Evolutionary conservation across 2,797 vertebrate species (phyloP).

Genomic region (Gymnopithys bicolor): DNA sequence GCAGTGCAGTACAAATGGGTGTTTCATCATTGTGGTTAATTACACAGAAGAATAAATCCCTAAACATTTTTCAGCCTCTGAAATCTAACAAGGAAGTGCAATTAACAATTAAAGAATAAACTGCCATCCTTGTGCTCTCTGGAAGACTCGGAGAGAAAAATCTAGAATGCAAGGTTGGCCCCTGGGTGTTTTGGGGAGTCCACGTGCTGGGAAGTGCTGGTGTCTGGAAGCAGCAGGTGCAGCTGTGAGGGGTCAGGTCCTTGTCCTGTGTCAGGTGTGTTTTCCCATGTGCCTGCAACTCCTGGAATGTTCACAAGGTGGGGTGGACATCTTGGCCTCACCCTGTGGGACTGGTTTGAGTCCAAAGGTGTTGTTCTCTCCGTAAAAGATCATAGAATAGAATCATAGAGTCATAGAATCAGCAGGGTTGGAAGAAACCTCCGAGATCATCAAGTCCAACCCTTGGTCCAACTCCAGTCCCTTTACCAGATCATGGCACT

Average conservation of each 20-base stretch:
- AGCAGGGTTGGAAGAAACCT: no score
- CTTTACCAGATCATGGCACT: no score
- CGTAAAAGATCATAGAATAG: not conserved
- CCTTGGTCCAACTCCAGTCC: no score
- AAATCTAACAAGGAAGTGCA: slow-evolving; percentile 53
- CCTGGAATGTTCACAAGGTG: not conserved
- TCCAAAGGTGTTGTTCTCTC: not conserved
- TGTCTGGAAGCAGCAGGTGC: not conserved
- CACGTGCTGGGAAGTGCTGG: not conserved
- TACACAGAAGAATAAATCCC: slow-evolving; percentile 64
- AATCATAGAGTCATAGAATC: no score
- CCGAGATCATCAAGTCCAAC: no score
- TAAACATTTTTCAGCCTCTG: slow-evolving; percentile 43
- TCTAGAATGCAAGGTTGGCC: not conserved
- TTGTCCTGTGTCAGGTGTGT: accelerated
- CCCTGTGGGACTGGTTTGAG: not conserved
- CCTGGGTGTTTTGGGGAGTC: not conserved
- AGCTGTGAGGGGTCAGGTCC: not conserved
- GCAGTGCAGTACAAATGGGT: slow-evolving; percentile 18
- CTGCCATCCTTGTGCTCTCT: not conserved
- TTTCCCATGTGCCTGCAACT: not conserved
- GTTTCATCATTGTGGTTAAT: slow-evolving; percentile 62
- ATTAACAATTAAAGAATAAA: slow-evolving; percentile 51
- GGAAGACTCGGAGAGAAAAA: not conserved
- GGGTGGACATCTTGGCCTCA: not conserved